A percentile compares a stretch with the other conserved stretches of the same genome.
phyloP scores from a whole-genome alignment of 2,113 vertebrate species.

The Spermophilus dauricus region DNA sequence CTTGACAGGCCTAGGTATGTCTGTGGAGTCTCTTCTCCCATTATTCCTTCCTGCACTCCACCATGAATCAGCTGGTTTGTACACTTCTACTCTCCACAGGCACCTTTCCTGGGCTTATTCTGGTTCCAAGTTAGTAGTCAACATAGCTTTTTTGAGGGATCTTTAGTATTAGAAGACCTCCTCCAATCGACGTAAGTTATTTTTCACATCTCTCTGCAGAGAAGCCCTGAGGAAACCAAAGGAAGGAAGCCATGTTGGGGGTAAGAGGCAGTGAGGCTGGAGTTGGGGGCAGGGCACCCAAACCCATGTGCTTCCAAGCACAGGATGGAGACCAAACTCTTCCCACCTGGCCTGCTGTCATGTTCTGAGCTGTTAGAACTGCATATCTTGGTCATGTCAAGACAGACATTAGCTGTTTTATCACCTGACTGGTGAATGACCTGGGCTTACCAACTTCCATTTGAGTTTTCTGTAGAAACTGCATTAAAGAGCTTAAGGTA shows the following conservation, averaged over 20 bases:
- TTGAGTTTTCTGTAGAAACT: slow-evolving; percentile 37
- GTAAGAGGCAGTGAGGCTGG: not conserved
- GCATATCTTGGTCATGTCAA: not conserved
- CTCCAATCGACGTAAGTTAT: not conserved
- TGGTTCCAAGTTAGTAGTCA: not conserved
- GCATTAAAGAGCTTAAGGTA: not conserved
- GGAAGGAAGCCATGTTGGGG: not conserved
- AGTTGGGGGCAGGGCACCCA: no score
- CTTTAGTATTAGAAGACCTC: not conserved
- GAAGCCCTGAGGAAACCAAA: not conserved
- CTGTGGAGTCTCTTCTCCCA: not conserved
- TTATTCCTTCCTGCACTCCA: not conserved
- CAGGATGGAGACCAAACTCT: no score
- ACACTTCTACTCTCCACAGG: not conserved
- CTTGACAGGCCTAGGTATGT: rapidly evolving
- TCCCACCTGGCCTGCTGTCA: no score
- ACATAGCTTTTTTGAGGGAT: not conserved
- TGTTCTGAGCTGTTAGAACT: not conserved
- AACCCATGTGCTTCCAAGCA: rapidly evolving
- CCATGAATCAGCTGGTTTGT: not conserved
- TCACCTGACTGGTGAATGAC: not conserved
- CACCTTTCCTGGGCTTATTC: not conserved
- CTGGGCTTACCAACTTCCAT: not conserved
- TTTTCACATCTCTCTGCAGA: not conserved
- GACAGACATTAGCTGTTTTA: not conserved